Base-by-base conservation (phyloP, 1,140 invertebrate species). In the Papilio helenus region DNA sequence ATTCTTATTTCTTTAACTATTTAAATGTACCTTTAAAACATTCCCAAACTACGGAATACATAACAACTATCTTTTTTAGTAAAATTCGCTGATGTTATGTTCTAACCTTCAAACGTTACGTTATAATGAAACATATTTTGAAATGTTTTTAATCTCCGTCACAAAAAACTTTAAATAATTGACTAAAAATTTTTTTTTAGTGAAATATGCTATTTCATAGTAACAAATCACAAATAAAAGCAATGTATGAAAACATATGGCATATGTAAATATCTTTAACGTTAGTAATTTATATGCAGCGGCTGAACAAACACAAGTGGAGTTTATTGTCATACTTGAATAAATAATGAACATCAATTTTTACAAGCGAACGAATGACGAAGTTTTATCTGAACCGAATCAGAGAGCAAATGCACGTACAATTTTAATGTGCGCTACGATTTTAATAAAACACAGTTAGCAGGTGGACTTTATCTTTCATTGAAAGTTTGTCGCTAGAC, bases 371-470 rank as follows among this genome's bases (percentile, higher is more conserved):
- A 20, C 44, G 42, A 46, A 73, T 73, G 72, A 20, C n/a, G 16
- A 46, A 73, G 42, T 73, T 46, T 73, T 51, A 73, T 73, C 72
- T 26, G 42, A 73, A 73, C 18, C 44, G 72, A 44, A 49, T 73
- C 39, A 51, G 18, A 73, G 8, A 23, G 44, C n/a, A 23, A 49
- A 14, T 46, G 42, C 72, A 73, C 72, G 72, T 46, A 73, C 72
- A 73, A 73, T 73, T 73, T 73, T 73, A 73, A 73, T 49, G 20
- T 49, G 18, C 10, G 20, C 20, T 49, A 73, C 72, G 42, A 46
- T 73, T 73, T 73, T 73, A 73, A 73, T 73, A 73, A 73, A 73
- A 51, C 20, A 49, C 49, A 16, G n/a, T 73, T 73, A 73, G 72
- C 72, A 46, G 72, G 72, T 73, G 72, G 39, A 49, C 42, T 73